Evolutionary conservation across 1,140 invertebrate species (phyloP), one percentile per base, ranked within the genome.

Genomic region (Aphelinus certus): DNA sequence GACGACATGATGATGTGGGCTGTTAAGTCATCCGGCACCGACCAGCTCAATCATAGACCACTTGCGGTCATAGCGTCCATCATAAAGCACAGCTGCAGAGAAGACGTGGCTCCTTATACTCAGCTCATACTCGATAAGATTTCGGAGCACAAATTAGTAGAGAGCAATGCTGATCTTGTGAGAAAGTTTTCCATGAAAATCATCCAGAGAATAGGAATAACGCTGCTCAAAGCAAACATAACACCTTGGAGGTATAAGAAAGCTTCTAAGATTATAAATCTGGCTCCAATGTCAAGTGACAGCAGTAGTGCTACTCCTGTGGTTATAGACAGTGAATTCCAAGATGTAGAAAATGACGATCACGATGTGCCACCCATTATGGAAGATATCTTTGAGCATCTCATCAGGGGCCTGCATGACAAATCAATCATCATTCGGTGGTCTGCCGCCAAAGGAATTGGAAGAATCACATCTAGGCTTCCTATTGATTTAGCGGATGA

Each of bases 371-470:
- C 92, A n/a, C 89, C 95, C 42, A 91, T 92, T 79, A 92, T 97
- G 65, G 97, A 98, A 88, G 95, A 97, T 81, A 93, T 98, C 69
- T 93, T 98, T 68, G 96, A 98, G 84, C 92, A 96, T 79, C 86
- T 99, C 2, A 90, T 98, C 46, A 91, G 93, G 81, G 94, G 94
- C 0, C 88, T 97, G 7, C 89, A 92, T 70, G 94, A 95, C 81
- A 91, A 92, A 71, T 93, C 95, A 79, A 94, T 94, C 68, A 92
- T 94, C 72, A 93, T 80, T 74, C 89, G 95, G 73, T 99, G 97
- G 96, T 98, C 97, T 48, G 95, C 97, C 43, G 98, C 98, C 0
- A 99, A 98, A 90, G 98, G 98, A 9, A 92, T 99, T 73, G 98
- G 97, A 0, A 91, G 98, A 76, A 92, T 96, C 58, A 97, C 97